Conservation (phyloP, 2,888 invertebrate species). For the Philhelius pedissequus region DNA sequence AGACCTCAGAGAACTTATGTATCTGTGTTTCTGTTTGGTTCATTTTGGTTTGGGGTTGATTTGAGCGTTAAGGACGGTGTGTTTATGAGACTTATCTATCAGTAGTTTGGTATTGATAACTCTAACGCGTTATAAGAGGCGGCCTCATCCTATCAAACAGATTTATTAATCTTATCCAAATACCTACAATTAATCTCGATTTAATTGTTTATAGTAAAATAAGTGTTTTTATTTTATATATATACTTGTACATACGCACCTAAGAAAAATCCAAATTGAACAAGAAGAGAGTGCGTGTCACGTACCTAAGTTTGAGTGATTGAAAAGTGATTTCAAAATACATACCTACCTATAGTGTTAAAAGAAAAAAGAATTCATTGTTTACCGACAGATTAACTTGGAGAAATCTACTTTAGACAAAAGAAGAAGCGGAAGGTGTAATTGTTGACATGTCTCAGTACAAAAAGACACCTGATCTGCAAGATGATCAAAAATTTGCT, state of each 20-base stretch:
- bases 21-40: too few species aligned
- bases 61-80: slow-evolving; percentile 4
- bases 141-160: neutral
- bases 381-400: slow-evolving; percentile 3
- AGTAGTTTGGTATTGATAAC: slow-evolving; percentile 8
- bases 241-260: too few species aligned
- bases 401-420: slow-evolving; percentile 26
- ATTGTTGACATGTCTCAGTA: slow-evolving; percentile 37
- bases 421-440: neutral
- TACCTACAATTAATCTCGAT: neutral
- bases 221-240: slow-evolving; percentile 2
- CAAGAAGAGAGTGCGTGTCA: neutral
- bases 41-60: too few species aligned
- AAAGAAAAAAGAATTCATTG: slow-evolving; percentile 14
- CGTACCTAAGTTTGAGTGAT: neutral
- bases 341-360: too few species aligned
- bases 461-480: slow-evolving; percentile 62
- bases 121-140: neutral
- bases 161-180: neutral
- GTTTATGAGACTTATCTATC: neutral
- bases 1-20: slow-evolving; percentile 45
- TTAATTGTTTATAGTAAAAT: neutral
- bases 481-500: slow-evolving; percentile 86
- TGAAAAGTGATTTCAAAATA: neutral
- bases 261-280: neutral